Percentiles rank a stretch among this genome's conserved stretches.
Conservation (phyloP, 2,888 invertebrate species). For the Phyllotreta cruciferae region DNA sequence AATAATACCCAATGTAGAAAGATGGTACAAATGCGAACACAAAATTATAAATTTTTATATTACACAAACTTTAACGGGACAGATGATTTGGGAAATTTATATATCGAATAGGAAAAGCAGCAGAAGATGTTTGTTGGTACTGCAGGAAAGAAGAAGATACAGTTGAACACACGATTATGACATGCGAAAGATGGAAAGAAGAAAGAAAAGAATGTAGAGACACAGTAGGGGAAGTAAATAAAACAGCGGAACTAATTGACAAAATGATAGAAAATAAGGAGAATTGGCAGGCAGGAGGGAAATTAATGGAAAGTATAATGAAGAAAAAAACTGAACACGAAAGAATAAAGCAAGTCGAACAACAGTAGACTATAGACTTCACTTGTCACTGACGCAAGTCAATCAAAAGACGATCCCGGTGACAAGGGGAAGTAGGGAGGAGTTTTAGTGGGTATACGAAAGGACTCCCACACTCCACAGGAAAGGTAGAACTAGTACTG, state of each 20-base stretch:
- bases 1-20: constrained; percentile 20
- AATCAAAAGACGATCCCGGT: too few relatives aligned
- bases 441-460: too few relatives aligned
- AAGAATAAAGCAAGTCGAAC: constrained; percentile 11
- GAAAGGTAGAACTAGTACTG: too few relatives aligned
- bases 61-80: constrained; percentile 29
- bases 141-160: constrained; percentile 24
- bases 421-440: too few relatives aligned
- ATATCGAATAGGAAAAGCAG: constrained; percentile 23
- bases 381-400: too few relatives aligned
- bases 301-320: background rate
- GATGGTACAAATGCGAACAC: constrained; percentile 18
- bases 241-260: background rate
- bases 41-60: constrained; percentile 17
- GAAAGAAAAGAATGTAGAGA: background rate
- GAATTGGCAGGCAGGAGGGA: background rate
- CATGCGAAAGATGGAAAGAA: constrained; percentile 22
- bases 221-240: background rate
- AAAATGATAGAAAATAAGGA: background rate
- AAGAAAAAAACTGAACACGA: constrained; percentile 25
- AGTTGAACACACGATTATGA: constrained; percentile 26
- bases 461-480: too few relatives aligned
- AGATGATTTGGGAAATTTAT: constrained; percentile 20
- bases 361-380: too few relatives aligned
- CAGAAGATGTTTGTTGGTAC: constrained; percentile 16